Percentiles rank a stretch among this genome's conserved stretches.
Evolutionary conservation across 2,888 invertebrate species (phyloP).

Genomic region (Drosophila anceps): DNA sequence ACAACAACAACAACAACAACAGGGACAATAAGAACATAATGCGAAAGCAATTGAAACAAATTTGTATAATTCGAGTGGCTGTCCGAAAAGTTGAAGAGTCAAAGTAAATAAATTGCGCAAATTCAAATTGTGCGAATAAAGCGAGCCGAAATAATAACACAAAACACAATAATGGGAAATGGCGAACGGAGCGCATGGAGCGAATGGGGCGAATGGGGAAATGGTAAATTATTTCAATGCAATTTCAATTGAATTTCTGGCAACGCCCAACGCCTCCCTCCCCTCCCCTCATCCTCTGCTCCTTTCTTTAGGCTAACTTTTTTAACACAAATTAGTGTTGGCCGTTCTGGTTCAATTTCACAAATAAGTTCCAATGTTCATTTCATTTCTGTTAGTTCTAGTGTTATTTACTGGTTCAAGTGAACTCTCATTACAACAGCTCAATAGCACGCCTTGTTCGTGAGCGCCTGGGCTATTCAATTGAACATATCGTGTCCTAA

Average conservation of each 20-base stretch:
- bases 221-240: slow-evolving; percentile 68
- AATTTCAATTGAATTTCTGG: slow-evolving; percentile 68
- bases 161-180: slow-evolving; percentile 58
- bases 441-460: not conserved
- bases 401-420: not conserved
- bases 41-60: slow-evolving; percentile 41
- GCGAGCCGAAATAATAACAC: slow-evolving; percentile 28
- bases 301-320: slow-evolving; percentile 9
- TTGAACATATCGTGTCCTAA: not conserved
- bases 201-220: slow-evolving; percentile 29
- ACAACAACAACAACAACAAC: slow-evolving; percentile 11
- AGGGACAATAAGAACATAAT: slow-evolving; percentile 16
- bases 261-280: not conserved
- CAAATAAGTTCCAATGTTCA: not conserved
- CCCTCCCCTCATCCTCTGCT: not conserved
- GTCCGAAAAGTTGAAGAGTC: slow-evolving; percentile 62
- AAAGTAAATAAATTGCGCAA: slow-evolving; percentile 71
- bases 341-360: not conserved
- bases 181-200: slow-evolving; percentile 34
- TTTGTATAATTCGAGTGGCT: slow-evolving; percentile 43
- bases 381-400: not conserved
- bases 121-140: slow-evolving; percentile 55
- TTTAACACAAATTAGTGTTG: slow-evolving; percentile 13
- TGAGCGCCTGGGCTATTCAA: not conserved
- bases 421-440: not conserved